Evolutionary conservation across 2,797 vertebrate genomes (phyloP), one percentile per base, ranked within the genome.

Genomic region (Labeo calbasu): DNA sequence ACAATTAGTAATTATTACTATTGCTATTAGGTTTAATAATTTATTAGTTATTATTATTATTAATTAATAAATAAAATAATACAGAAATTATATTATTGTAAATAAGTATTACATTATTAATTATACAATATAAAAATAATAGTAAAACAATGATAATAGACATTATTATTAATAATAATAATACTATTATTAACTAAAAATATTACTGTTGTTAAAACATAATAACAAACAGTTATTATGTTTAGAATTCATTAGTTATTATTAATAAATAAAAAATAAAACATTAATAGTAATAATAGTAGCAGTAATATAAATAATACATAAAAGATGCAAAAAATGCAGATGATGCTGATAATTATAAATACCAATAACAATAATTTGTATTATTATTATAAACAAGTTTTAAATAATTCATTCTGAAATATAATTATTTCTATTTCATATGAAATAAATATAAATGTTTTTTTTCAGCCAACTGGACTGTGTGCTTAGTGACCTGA

Each of bases 401-500:
- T 19, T 8, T 55, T 21, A 15, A 25, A 23, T 59, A n/a, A 51
- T 14, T 14, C 1, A 6, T 50, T 48, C 0, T 17, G 1, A 71
- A 28, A 50, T 28, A 17, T 8, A 9, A 48, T 36, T 36, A 36
- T 36, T 36, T 36, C 4, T 36, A 36, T 2, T 36, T 36, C 32
- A 36, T 36, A 36, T 36, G 32, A 36, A 36, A 36, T 36, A 36
- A 36, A 36, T 4, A 36, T 36, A 36, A 36, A 36, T 36, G 32
- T 36, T 36, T 36, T 36, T 36, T 77, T 81, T 14, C 84, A 96
- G 95, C 13, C 90, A 95, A 32, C 89, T 99, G 82, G 98, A 99
- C 90, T 96, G 92, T 3, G 98, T 99, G 46, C 95, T 99, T 11
- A 88, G 95, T 72, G 98, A 99, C 90, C 95, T 99, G 84, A 97